phyloP scores from a whole-genome alignment of 2,113 vertebrate genomes.

The Columbina picui region DNA sequence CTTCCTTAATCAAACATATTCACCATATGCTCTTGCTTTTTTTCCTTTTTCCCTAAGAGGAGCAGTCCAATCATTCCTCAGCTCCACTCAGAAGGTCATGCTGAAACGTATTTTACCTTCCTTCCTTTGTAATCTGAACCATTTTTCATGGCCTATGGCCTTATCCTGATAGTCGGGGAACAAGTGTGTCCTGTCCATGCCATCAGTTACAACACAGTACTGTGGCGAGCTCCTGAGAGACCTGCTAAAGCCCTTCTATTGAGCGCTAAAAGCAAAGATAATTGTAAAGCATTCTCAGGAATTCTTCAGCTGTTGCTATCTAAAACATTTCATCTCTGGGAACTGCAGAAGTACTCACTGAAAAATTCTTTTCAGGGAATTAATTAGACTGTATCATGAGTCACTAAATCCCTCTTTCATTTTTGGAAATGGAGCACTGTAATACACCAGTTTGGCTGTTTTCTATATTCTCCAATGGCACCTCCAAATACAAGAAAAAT shows the following conservation, averaged over 20 bases:
- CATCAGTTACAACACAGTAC: not conserved
- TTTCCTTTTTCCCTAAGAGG: not conserved
- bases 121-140: not conserved
- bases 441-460: not conserved
- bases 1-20: not conserved
- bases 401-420: not conserved
- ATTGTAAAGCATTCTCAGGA: not conserved
- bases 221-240: not conserved
- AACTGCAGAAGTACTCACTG: not conserved
- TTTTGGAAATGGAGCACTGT: slow-evolving; percentile 7
- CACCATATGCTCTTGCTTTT: not conserved
- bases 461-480: not conserved
- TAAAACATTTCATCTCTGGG: slow-evolving; percentile 4
- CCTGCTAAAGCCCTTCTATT: not conserved
- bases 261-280: not conserved
- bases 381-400: slow-evolving; percentile 40
- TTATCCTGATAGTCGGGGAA: not conserved
- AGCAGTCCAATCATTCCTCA: not conserved
- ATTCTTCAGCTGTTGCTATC: not conserved
- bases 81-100: not conserved
- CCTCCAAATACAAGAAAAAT: not conserved
- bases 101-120: not conserved
- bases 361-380: slow-evolving; percentile 38
- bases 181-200: not conserved
- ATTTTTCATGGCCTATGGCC: not conserved